Evolutionary conservation across 1,140 invertebrate genomes (phyloP).

Genomic region (Bombus superbus): DNA sequence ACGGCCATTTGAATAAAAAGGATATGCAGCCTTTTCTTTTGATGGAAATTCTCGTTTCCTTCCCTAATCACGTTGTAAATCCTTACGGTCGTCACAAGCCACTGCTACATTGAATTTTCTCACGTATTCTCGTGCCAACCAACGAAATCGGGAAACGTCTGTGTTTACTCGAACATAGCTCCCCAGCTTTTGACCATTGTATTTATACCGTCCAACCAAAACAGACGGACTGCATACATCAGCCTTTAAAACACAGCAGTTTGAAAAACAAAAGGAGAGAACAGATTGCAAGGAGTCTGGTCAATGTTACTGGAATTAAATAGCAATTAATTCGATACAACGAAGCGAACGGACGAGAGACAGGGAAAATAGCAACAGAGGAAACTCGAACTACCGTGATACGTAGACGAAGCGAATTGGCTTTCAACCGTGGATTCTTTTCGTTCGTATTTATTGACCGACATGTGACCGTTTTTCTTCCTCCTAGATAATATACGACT

Average conservation of each 20-base stretch:
- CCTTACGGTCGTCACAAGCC: neutral
- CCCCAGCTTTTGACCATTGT: conserved; percentile 56
- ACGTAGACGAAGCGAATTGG: neutral
- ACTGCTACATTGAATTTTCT: conserved; percentile 17
- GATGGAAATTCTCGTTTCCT: neutral
- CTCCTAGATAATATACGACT: neutral
- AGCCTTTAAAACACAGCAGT: conserved; percentile 35
- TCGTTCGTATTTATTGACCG: neutral
- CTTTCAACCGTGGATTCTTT: neutral
- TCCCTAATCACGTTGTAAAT: neutral
- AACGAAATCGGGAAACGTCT: conserved; percentile 40
- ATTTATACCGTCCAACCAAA: conserved; percentile 65
- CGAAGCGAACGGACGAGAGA: neutral
- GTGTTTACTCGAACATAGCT: conserved; percentile 51
- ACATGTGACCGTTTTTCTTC: neutral
- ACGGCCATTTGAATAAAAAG: neutral
- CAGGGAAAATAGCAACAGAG: neutral
- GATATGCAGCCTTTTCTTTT: too few species aligned
- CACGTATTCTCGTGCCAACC: conserved; percentile 8
- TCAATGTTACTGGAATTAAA: neutral
- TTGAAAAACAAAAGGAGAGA: conserved; percentile 29
- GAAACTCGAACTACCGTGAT: neutral
- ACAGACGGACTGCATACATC: conserved; percentile 40
- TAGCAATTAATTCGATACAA: neutral
- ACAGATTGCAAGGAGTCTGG: neutral